phyloP scores from a whole-genome alignment of 2,888 invertebrate species.

The Muschampia plurimacula region DNA sequence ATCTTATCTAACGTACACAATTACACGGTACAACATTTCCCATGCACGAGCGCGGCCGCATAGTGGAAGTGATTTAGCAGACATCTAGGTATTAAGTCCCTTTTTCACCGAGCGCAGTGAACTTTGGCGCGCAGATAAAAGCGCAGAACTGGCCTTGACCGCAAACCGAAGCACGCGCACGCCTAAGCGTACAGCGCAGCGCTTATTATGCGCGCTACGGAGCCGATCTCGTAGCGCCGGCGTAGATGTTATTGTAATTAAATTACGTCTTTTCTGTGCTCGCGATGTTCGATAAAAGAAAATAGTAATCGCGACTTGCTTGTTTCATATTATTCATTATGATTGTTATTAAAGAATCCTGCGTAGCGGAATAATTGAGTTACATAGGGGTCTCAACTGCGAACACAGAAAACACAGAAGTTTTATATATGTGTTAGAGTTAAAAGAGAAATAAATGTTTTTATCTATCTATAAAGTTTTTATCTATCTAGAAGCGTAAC shows the following conservation, averaged over 20 bases:
- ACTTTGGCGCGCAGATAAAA: constrained; percentile 72
- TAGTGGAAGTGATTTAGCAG: constrained; percentile 32
- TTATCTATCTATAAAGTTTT: no score
- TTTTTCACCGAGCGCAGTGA: constrained; percentile 65
- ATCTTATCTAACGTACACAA: constrained; percentile 12
- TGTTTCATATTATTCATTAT: not conserved
- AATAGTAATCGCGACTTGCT: not conserved
- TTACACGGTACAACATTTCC: constrained; percentile 24
- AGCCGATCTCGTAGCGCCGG: constrained; percentile 29
- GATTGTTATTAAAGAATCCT: not conserved
- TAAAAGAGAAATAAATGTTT: no score
- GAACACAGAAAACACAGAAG: no score
- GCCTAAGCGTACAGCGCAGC: constrained; percentile 46
- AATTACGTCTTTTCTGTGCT: not conserved
- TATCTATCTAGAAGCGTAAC: no score
- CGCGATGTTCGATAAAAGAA: not conserved
- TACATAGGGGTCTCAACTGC: not conserved
- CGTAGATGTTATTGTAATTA: constrained; percentile 19
- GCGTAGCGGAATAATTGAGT: not conserved
- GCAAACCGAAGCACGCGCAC: constrained; percentile 55
- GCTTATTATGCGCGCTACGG: constrained; percentile 38
- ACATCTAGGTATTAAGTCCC: constrained; percentile 36
- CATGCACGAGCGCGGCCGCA: constrained; percentile 17
- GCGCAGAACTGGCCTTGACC: constrained; percentile 80
- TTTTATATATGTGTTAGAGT: no score